Evolutionary conservation across 2,888 invertebrate species (phyloP), one percentile per base, ranked within the genome.

Genomic region (Podabrus alpinus): DNA sequence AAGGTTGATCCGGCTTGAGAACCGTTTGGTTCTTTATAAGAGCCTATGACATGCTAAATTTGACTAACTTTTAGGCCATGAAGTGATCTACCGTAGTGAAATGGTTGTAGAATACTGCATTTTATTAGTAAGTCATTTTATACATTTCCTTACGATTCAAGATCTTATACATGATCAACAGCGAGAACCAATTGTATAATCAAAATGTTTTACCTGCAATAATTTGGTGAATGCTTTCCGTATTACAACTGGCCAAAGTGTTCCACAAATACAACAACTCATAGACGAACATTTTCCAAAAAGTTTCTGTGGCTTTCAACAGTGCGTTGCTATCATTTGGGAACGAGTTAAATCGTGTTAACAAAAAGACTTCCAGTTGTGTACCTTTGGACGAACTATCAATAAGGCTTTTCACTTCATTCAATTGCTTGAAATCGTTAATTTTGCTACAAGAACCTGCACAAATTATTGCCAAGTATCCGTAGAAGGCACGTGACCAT

Each of bases 251-350:
- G 19, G 92, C 89, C 79, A 93, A 84, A 11, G 92, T 90, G 81
- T 92, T 92, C 93, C 93, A 93, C 66, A 93, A 85, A 81, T 92
- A 93, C 45, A 93, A 87, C 84, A 93, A 87, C 85, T 93, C 93
- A 81, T 91, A 91, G 16, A 90, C 88, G 68, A 92, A 87, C 72
- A 93, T 84, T 77, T 89, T 89, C 86, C 91, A 92, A 82, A 89
- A 90, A 7, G 84, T 75, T n/a, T 80, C 78, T 29, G 82, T 81
- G 29, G 79, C 79, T 45, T 45, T n/a, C 15, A 80, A 77, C 7
- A 83, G 76, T 5, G 79, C 73, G n/a, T 83, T 80, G 10, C 83
- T 80, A 74, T 81, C 83, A 73, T 73, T 79, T 60, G 84, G 86
- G 78, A 81, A 86, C 75, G 79, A 82, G 71, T 80, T 81, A 70